Conservation (phyloP, 2,797 vertebrate genomes). For the Halcyon smyrnensis region DNA sequence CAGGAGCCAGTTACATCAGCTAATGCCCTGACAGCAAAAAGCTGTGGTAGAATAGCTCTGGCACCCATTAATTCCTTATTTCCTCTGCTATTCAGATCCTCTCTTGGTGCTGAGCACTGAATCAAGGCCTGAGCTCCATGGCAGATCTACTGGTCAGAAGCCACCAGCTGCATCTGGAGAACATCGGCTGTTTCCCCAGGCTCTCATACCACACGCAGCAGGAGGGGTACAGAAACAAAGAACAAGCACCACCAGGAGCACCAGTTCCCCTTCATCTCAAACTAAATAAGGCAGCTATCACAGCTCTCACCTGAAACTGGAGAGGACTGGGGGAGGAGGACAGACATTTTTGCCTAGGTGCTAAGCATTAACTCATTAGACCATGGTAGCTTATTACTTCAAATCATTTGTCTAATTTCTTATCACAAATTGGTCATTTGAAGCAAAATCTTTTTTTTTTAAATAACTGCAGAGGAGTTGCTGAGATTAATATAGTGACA, state of each 20-base stretch:
- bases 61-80: not conserved
- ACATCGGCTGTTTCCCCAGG: not conserved
- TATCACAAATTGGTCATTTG: not conserved
- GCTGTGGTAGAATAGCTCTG: not conserved
- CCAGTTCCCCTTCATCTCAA: not conserved
- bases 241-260: not conserved
- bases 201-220: not conserved
- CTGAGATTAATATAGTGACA: not conserved
- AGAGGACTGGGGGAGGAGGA: not conserved
- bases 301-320: not conserved
- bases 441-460: not conserved
- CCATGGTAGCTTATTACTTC: not conserved
- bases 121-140: not conserved
- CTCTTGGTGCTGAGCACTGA: not conserved
- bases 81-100: not conserved
- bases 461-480: not conserved
- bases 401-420: not conserved
- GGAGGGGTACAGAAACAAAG: not conserved
- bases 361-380: not conserved
- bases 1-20: rapidly evolving
- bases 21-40: not conserved
- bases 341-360: not conserved
- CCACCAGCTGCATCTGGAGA: not conserved
- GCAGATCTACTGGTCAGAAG: not conserved
- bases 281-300: not conserved